Evolutionary conservation across 2,113 vertebrate species (phyloP).

Genomic region (Laticauda colubrina): DNA sequence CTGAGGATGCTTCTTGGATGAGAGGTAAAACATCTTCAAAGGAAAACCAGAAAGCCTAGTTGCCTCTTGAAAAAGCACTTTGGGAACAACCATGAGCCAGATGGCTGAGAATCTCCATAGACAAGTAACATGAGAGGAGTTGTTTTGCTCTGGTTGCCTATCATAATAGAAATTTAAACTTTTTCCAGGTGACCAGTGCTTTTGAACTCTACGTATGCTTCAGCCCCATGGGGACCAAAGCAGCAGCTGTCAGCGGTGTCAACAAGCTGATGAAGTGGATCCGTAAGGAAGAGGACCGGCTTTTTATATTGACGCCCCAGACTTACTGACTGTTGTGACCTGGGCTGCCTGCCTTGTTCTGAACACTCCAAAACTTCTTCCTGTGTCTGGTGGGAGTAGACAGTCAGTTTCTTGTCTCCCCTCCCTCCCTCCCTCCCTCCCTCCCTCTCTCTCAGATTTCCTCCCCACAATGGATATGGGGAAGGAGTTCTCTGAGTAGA

Average conservation of each 20-base stretch:
- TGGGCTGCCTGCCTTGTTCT: background rate
- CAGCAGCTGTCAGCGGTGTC: constrained; percentile 78
- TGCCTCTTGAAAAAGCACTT: too few species aligned
- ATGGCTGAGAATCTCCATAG: too few species aligned
- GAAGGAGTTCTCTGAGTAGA: too few species aligned
- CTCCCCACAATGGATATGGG: background rate
- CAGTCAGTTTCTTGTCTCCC: background rate
- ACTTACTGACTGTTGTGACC: constrained; percentile 80
- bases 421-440: too few species aligned
- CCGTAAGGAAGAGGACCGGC: constrained; percentile 93
- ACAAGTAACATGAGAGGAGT: background rate
- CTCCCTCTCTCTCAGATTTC: background rate
- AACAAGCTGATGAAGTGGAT: constrained; percentile 98
- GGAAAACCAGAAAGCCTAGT: too few species aligned
- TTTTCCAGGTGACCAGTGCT: constrained; percentile 87
- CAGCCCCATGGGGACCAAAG: constrained; percentile 94
- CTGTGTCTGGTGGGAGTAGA: background rate
- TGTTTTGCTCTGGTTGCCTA: background rate
- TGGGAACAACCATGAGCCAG: too few species aligned
- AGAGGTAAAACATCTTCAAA: too few species aligned
- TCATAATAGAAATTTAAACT: background rate
- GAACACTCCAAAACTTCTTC: constrained; percentile 12
- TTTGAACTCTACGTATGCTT: constrained; percentile 97
- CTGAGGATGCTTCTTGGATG: too few species aligned
- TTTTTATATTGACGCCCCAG: constrained; percentile 92